Percentiles rank a stretch among this genome's conserved stretches.
These are phyloP conservation scores for Telmatherina bonti DNA, from an alignment of 2,797 vertebrate genomes.

Conservation along the genomic window DNA sequence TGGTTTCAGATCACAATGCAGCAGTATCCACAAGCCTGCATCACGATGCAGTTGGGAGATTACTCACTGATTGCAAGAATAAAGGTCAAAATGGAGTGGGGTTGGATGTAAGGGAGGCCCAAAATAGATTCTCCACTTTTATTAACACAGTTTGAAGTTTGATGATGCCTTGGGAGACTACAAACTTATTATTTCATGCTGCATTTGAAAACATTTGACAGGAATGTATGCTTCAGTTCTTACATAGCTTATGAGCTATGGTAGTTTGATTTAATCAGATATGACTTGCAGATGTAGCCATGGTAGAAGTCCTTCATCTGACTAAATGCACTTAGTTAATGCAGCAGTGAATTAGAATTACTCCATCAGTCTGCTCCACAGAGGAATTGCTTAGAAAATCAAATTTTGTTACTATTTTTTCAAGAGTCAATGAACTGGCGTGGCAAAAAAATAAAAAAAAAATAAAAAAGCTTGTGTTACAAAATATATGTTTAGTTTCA, in stretches of 20 bases:
- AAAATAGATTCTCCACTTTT: constrained; percentile 74
- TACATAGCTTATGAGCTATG: constrained; percentile 68
- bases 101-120: constrained; percentile 57
- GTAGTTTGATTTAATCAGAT: constrained; percentile 69
- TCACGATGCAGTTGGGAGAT: constrained; percentile 59
- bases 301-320: constrained; percentile 66
- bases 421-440: constrained; percentile 5
- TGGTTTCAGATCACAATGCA: constrained; percentile 68
- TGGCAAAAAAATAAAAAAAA: constrained; percentile 16
- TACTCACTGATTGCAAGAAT: constrained; percentile 69
- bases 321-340: constrained; percentile 66
- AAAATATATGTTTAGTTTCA: constrained; percentile 45
- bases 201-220: constrained; percentile 72
- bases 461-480: constrained; percentile 29
- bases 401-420: constrained; percentile 35
- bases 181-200: constrained; percentile 75
- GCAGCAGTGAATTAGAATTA: constrained; percentile 65
- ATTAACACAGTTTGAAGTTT: constrained; percentile 69
- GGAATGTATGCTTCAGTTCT: constrained; percentile 72
- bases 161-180: constrained; percentile 66
- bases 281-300: constrained; percentile 69
- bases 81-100: constrained; percentile 70
- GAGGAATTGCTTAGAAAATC: constrained; percentile 47
- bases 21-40: constrained; percentile 54
- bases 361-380: constrained; percentile 54